Conservation (phyloP, 2,113 vertebrate species). For the Felis chaus region DNA sequence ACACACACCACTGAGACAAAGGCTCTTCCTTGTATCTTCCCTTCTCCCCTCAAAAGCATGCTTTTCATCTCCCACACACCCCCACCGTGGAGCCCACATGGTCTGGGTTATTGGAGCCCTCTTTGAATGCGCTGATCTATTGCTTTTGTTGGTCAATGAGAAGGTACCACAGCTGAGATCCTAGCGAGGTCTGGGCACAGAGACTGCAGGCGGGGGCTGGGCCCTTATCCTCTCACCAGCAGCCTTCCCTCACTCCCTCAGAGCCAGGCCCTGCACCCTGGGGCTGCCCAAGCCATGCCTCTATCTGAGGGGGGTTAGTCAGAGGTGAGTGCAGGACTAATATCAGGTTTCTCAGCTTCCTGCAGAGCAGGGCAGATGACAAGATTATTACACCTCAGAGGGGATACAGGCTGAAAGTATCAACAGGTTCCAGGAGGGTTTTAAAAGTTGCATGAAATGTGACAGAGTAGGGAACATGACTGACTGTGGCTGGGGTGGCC, state of each 20-base stretch:
- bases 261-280: background rate
- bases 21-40: background rate
- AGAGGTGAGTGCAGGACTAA: slow-evolving; percentile 28
- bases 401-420: slow-evolving; percentile 9
- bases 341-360: slow-evolving; percentile 45
- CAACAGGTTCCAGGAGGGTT: background rate
- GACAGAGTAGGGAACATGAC: background rate
- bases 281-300: background rate
- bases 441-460: background rate
- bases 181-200: background rate
- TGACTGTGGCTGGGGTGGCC: background rate
- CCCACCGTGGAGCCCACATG: background rate
- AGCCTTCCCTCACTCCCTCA: background rate
- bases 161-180: background rate
- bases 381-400: slow-evolving; percentile 15
- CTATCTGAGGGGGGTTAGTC: background rate
- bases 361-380: background rate
- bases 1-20: background rate
- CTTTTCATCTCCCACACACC: background rate
- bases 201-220: background rate
- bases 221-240: background rate
- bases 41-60: background rate
- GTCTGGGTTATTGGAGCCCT: background rate
- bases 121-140: background rate
- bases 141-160: background rate